These are phyloP conservation scores for Holacanthella duospinosa DNA, from an alignment of 2,888 invertebrate species.

Conservation along the genomic window DNA sequence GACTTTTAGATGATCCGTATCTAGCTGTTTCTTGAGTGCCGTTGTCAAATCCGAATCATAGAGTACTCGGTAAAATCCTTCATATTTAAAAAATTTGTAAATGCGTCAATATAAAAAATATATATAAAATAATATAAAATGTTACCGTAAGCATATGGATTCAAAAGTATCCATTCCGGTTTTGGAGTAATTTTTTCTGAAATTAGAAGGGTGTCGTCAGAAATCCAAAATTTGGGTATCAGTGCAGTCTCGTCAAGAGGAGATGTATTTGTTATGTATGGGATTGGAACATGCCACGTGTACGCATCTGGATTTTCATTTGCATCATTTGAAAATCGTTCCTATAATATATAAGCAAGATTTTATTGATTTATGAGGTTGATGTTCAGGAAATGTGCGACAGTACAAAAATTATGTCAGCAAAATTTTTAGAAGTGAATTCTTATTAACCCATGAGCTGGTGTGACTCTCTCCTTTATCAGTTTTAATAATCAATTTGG, in stretches of 20 bases:
- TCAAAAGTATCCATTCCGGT: conserved; percentile 22
- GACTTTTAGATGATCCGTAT: conserved; percentile 10
- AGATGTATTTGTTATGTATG: conserved; percentile 13
- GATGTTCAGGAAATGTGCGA: no score
- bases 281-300: conserved; percentile 23
- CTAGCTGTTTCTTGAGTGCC: conserved; percentile 11
- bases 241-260: conserved; percentile 3
- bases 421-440: background rate
- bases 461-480: no score
- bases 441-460: no score
- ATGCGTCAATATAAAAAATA: background rate
- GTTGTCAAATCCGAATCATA: conserved; percentile 18
- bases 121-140: background rate
- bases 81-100: no score
- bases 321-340: conserved; percentile 6
- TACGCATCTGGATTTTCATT: background rate
- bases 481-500: no score
- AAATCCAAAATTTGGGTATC: conserved; percentile 13
- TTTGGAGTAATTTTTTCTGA: no score
- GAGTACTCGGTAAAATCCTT: conserved; percentile 22
- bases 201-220: background rate
- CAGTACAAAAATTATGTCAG: background rate
- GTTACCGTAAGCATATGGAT: conserved; percentile 27
- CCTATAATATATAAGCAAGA: background rate
- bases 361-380: no score